A percentile compares a stretch with the other conserved stretches of the same genome.
These are phyloP conservation scores for Listronotus oregonensis DNA, from an alignment of 1,140 invertebrate genomes.

Conservation along the genomic window DNA sequence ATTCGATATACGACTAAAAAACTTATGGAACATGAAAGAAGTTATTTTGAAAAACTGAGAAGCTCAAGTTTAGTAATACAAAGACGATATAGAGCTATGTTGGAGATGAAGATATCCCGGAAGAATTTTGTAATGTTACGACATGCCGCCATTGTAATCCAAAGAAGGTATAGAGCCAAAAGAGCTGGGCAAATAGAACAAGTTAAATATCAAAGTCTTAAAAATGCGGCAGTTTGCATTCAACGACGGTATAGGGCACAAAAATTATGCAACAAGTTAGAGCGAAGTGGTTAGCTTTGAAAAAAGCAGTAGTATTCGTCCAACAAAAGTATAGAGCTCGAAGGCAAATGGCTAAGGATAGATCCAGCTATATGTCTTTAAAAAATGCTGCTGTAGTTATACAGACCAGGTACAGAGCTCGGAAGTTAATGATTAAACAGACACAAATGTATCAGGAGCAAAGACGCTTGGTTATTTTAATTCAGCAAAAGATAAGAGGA, in stretches of 20 bases:
- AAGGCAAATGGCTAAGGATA: constrained; percentile 40
- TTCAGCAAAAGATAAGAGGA: constrained; percentile 53
- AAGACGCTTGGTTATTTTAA: constrained; percentile 46
- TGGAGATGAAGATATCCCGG: constrained; percentile 15
- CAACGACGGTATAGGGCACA: constrained; percentile 58
- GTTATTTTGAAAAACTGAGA: constrained; percentile 48
- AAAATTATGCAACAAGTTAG: constrained; percentile 39
- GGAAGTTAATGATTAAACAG: constrained; percentile 41
- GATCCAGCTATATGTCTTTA: constrained; percentile 13
- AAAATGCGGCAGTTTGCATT: constrained; percentile 53
- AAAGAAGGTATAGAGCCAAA: constrained; percentile 57
- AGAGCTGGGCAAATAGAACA: constrained; percentile 51
- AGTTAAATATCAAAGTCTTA: constrained; percentile 55
- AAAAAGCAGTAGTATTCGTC: constrained; percentile 47
- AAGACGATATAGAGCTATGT: constrained; percentile 53
- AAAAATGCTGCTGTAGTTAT: constrained; percentile 44
- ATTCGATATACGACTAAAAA: constrained; percentile 43
- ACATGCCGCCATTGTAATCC: constrained; percentile 49
- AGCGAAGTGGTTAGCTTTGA: constrained; percentile 46
- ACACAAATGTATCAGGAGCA: constrained; percentile 46
- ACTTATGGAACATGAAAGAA: constrained; percentile 44
- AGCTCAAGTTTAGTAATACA: constrained; percentile 56
- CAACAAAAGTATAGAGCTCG: constrained; percentile 49
- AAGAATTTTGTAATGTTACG: constrained; percentile 47
- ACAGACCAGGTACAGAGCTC: constrained; percentile 47